Evolutionary conservation across 2,888 invertebrate species (phyloP).

Genomic region (Phyllotreta striolata): DNA sequence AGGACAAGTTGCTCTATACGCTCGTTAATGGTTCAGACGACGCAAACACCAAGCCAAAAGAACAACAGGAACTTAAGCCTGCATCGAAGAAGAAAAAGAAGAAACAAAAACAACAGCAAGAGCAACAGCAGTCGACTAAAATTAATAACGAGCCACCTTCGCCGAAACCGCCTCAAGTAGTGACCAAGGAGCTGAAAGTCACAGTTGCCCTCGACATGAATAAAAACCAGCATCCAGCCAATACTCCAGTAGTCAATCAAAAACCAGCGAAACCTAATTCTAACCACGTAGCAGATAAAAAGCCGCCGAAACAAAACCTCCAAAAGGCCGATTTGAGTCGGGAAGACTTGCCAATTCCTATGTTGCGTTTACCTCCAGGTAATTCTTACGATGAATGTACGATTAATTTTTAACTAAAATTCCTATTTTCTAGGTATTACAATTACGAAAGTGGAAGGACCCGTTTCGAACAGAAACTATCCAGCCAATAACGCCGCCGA

Average conservation of each 20-base stretch:
- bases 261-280: constrained; percentile 31
- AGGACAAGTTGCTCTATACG: constrained; percentile 77
- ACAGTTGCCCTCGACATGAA: constrained; percentile 51
- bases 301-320: constrained; percentile 38
- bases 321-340: constrained; percentile 41
- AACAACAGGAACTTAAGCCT: constrained; percentile 15
- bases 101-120: constrained; percentile 31
- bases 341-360: constrained; percentile 53
- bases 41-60: constrained; percentile 6
- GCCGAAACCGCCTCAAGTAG: constrained; percentile 32
- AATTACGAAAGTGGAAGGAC: constrained; percentile 63
- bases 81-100: constrained; percentile 46
- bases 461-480: constrained; percentile 55
- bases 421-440: constrained; percentile 54
- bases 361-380: constrained; percentile 57
- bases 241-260: constrained; percentile 32
- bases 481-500: constrained; percentile 44
- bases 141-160: not conserved
- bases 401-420: no score
- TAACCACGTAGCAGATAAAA: constrained; percentile 37
- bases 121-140: not conserved
- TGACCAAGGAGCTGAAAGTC: constrained; percentile 54
- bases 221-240: constrained; percentile 36
- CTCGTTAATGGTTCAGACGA: constrained; percentile 69
- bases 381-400: not conserved